Evolutionary conservation across 2,888 invertebrate species (phyloP).

Genomic region (Perizoma affinitatum): DNA sequence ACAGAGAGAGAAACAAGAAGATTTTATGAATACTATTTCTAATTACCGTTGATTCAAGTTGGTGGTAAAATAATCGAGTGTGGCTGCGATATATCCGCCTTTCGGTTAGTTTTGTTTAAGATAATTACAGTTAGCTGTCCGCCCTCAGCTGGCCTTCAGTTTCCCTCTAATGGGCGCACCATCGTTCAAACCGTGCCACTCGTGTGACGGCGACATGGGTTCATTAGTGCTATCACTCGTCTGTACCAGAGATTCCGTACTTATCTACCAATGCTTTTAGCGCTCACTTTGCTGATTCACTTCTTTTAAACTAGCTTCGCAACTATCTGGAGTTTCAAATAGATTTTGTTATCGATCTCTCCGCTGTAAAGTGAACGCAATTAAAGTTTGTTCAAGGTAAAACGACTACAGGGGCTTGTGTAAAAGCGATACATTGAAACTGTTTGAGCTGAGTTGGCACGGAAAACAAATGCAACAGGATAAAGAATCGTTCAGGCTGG

Average conservation of each 20-base stretch:
- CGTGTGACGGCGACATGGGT: constrained; percentile 76
- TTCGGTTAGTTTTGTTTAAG: constrained; percentile 62
- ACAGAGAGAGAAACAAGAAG: constrained; percentile 9
- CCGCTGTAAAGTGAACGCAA: constrained; percentile 41
- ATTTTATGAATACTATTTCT: constrained; percentile 30
- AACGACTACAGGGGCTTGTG: constrained; percentile 21
- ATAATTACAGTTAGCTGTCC: constrained; percentile 74
- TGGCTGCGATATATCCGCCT: constrained; percentile 51
- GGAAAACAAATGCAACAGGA: constrained; percentile 18
- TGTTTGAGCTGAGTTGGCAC: constrained; percentile 7
- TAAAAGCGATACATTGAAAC: constrained; percentile 18
- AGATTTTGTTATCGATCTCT: constrained; percentile 55
- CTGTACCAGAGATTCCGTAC: constrained; percentile 60
- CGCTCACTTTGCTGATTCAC: constrained; percentile 64
- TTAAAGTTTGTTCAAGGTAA: constrained; percentile 34
- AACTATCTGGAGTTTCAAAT: constrained; percentile 49
- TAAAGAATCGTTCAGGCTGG: constrained; percentile 8
- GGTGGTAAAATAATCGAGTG: constrained; percentile 26
- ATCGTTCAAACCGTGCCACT: constrained; percentile 72
- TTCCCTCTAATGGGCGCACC: constrained; percentile 66
- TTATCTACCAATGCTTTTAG: constrained; percentile 78
- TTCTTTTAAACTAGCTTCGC: constrained; percentile 50
- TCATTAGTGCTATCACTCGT: constrained; percentile 79
- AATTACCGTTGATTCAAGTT: constrained; percentile 30
- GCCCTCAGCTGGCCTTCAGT: constrained; percentile 67